Base-by-base conservation (phyloP, 2,113 vertebrate genomes). In the Notiomystis cincta region DNA sequence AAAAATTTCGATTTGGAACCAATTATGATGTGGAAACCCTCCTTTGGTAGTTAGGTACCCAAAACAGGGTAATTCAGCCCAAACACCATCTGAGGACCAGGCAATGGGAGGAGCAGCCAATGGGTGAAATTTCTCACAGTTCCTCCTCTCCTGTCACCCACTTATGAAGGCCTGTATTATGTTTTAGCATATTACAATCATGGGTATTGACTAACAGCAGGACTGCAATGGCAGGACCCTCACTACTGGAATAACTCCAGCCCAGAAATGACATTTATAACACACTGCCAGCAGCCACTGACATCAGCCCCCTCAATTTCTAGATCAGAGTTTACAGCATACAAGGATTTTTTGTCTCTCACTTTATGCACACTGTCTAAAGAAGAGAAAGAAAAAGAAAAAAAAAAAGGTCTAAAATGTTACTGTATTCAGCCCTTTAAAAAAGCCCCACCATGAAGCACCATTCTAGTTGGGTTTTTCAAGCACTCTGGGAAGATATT, bases 301-400 rank as follows among this genome's bases (percentile, higher is more conserved):
- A 61, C 69, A 92, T 67, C 95, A 95, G 56, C 88, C 87, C 92
- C 70, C 95, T 89, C 88, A 65, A 51, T 78, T 84, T 95, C 87
- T 54, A 84, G 58, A 95, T 96, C 91, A 86, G 88, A 96, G 91
- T 91, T 96, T 94, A 88, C 38, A 86, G 56, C 75, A 80, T 30
- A 96, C 50, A 91, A 93, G 84, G 82, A 62, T 30, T 67, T 93
- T 94, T 88, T 96, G 93, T 97, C 86, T 96, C 91, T 96, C 88
- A 72, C 78, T 96, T 93, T 60, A 92, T 89, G 96, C 88, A 72
- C 48, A 85, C 45, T 87, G 70, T 48, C 56, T 87, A 58, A 83
- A 89, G 62, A 88, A 83, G 50, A 90, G 38, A 72, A 73, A 58
- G 27, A 84, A 78, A 71, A 20, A 17, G 22, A 1, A 1, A 27